phyloP scores from a whole-genome alignment of 2,113 vertebrate genomes.

The Erythrocercus mccallii region DNA sequence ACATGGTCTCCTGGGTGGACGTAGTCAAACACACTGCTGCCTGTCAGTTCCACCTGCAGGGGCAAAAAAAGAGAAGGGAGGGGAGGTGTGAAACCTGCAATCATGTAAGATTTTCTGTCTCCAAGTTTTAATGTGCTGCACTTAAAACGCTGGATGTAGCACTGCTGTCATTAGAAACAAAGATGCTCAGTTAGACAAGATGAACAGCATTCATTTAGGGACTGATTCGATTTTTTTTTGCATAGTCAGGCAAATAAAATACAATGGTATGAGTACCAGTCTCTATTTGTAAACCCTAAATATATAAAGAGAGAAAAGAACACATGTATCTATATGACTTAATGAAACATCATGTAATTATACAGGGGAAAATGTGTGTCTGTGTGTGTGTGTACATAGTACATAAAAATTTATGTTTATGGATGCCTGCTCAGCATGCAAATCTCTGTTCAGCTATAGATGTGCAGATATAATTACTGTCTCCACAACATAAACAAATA shows the following conservation, averaged over 20 bases:
- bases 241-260: neutral
- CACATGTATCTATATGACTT: neutral
- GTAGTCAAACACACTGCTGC: slow-evolving; percentile 98
- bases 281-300: neutral
- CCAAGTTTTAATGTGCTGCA: neutral
- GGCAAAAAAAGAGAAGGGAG: slow-evolving; percentile 18
- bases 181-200: slow-evolving; percentile 30
- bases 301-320: neutral
- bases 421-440: neutral
- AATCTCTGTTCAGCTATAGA: slow-evolving; percentile 14
- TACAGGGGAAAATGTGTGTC: neutral
- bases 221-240: neutral
- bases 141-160: slow-evolving; percentile 8
- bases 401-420: slow-evolving; percentile 11
- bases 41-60: slow-evolving; percentile 96
- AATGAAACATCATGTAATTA: neutral
- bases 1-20: slow-evolving; percentile 97
- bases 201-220: neutral
- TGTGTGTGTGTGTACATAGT: neutral
- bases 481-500: neutral
- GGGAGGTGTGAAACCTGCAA: slow-evolving; percentile 18
- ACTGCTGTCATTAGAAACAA: slow-evolving; percentile 19
- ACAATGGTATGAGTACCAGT: neutral
- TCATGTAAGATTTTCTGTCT: slow-evolving; percentile 22
- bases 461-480: neutral